Percentiles rank a stretch among this genome's conserved stretches.
These are phyloP conservation scores for Oryzias curvinotus DNA, from an alignment of 2,113 vertebrate species.

Conservation along the genomic window DNA sequence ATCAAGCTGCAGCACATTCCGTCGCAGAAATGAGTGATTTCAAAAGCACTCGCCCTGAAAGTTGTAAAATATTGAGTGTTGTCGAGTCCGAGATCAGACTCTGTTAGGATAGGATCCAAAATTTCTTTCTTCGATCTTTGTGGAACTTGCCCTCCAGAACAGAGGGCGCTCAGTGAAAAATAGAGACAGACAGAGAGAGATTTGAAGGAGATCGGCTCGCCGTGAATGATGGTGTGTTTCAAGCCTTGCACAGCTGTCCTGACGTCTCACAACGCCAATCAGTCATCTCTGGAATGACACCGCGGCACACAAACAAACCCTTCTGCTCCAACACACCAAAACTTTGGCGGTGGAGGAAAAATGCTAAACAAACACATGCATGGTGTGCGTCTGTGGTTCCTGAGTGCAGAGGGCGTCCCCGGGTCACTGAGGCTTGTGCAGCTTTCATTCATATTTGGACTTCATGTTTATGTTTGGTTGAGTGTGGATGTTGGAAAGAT, in stretches of 20 bases:
- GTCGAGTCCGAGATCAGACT: background rate
- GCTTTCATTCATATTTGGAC: constrained; percentile 43
- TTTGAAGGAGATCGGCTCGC: constrained; percentile 41
- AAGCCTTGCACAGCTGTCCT: constrained; percentile 39
- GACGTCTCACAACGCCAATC: constrained; percentile 42
- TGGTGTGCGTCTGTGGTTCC: constrained; percentile 33
- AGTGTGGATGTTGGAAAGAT: constrained; percentile 27
- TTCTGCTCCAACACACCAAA: constrained; percentile 19
- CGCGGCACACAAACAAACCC: constrained; percentile 6
- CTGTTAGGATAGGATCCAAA: background rate
- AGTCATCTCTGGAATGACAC: constrained; percentile 31
- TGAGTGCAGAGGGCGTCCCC: constrained; percentile 12
- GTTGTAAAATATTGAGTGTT: no score
- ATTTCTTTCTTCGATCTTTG: constrained; percentile 4
- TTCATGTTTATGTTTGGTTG: constrained; percentile 16
- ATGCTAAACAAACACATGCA: constrained; percentile 41
- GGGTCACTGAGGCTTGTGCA: constrained; percentile 56
- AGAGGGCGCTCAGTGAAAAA: constrained; percentile 1
- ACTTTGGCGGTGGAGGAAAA: constrained; percentile 17
- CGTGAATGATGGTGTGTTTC: constrained; percentile 55
- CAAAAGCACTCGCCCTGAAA: background rate
- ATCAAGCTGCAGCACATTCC: background rate
- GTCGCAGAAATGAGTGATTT: background rate
- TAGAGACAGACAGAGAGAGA: constrained; percentile 27
- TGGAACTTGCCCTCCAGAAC: constrained; percentile 16